phyloP scores from a whole-genome alignment of 2,888 invertebrate genomes.

The Microctonus brassicae region DNA sequence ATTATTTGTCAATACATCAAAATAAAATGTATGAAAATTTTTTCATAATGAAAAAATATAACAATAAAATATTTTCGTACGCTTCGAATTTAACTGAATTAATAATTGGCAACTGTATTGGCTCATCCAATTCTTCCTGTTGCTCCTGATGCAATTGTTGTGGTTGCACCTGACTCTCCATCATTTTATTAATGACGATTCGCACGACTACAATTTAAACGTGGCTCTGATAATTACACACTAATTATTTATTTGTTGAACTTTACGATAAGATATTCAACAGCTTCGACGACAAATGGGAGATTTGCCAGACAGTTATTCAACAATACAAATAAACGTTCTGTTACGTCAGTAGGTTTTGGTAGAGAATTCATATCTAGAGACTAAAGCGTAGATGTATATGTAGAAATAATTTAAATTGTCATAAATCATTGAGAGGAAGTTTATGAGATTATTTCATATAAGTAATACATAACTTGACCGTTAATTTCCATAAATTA shows the following conservation, averaged over 20 bases:
- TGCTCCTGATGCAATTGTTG: constrained; percentile 47
- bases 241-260: constrained; percentile 50
- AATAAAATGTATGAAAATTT: too few species aligned
- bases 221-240: constrained; percentile 54
- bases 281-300: constrained; percentile 1
- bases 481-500: neutral
- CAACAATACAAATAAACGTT: constrained; percentile 23
- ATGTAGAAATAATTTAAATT: neutral
- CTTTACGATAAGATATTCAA: constrained; percentile 30
- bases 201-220: constrained; percentile 48
- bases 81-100: constrained; percentile 54
- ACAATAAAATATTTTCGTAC: constrained; percentile 46
- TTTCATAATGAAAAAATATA: neutral
- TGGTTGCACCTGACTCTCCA: constrained; percentile 60
- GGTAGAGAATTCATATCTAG: neutral
- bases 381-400: neutral
- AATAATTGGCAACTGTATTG: constrained; percentile 42
- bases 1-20: too few species aligned
- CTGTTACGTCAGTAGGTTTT: constrained; percentile 2
- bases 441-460: neutral
- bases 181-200: constrained; percentile 56
- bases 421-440: neutral
- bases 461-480: neutral
- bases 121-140: constrained; percentile 32
- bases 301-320: constrained; percentile 25